phyloP scores from a whole-genome alignment of 2,888 invertebrate species.

The Pharmacophagus antenor region DNA sequence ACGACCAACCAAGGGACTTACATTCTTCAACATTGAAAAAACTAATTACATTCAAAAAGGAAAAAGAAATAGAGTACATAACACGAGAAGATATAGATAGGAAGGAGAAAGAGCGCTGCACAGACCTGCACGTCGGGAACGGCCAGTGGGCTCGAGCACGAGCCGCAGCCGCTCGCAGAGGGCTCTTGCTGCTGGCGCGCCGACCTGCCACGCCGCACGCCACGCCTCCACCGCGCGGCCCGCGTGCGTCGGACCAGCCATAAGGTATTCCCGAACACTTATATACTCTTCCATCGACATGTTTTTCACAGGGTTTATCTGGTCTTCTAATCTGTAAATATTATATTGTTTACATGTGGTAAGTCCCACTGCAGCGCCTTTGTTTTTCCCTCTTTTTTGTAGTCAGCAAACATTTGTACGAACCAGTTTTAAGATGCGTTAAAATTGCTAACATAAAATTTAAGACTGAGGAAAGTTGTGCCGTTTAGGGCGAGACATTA shows the following conservation, averaged over 20 bases:
- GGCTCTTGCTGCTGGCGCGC: slow-evolving; percentile 63
- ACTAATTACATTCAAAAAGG: too few species aligned
- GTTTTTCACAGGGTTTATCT: slow-evolving; percentile 45
- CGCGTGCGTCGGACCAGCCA: slow-evolving; percentile 40
- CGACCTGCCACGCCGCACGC: slow-evolving; percentile 82
- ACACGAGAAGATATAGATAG: too few species aligned
- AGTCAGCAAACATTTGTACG: too few species aligned
- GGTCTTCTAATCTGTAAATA: slow-evolving; percentile 3
- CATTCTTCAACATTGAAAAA: background rate
- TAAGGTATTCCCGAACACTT: slow-evolving; percentile 54
- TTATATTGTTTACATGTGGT: background rate
- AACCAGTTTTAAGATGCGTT: too few species aligned
- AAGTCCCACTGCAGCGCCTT: background rate
- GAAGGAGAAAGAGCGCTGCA: too few species aligned
- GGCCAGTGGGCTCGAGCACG: slow-evolving; percentile 96
- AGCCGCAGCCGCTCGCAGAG: slow-evolving; percentile 96
- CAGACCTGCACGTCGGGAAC: slow-evolving; percentile 87
- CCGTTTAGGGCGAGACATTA: too few species aligned
- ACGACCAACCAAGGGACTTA: too few species aligned
- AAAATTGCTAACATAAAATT: too few species aligned
- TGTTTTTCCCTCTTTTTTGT: too few species aligned
- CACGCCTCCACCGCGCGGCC: slow-evolving; percentile 77
- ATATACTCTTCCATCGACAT: slow-evolving; percentile 60
- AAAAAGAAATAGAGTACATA: too few species aligned
- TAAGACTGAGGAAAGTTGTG: too few species aligned